phyloP scores from a whole-genome alignment of 2,797 vertebrate genomes.

The Champsocephalus gunnari region DNA sequence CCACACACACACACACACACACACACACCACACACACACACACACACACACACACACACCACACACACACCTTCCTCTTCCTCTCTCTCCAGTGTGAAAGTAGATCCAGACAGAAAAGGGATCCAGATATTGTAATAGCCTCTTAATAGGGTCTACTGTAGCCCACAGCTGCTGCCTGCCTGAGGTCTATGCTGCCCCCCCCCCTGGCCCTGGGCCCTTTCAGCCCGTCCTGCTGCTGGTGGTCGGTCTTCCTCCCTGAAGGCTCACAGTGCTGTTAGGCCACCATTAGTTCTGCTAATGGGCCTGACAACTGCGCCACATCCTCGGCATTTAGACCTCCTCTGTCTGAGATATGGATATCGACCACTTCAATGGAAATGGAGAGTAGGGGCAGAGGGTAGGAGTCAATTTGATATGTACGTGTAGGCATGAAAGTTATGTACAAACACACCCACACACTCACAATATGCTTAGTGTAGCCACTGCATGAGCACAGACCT shows the following conservation, averaged over 20 bases:
- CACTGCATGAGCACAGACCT: slow-evolving; percentile 3
- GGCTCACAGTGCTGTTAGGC: slow-evolving; percentile 74
- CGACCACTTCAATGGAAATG: slow-evolving; percentile 74
- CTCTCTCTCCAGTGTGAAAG: slow-evolving; percentile 51
- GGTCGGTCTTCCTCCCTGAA: slow-evolving; percentile 75
- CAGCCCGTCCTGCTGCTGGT: slow-evolving; percentile 69
- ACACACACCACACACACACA: not conserved
- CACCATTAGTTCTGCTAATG: slow-evolving; percentile 82
- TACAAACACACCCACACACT: slow-evolving; percentile 32
- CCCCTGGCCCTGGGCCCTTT: slow-evolving; percentile 52
- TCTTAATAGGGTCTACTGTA: slow-evolving; percentile 68
- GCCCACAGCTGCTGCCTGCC: slow-evolving; percentile 68
- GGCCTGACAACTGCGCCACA: slow-evolving; percentile 75
- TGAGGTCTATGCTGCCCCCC: slow-evolving; percentile 35
- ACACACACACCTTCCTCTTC: not conserved
- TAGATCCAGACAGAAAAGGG: slow-evolving; percentile 59
- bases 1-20: not conserved
- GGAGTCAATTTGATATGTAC: slow-evolving; percentile 62
- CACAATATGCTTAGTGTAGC: slow-evolving; percentile 8
- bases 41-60: too few species aligned
- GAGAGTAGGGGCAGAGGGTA: slow-evolving; percentile 42
- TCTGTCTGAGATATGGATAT: slow-evolving; percentile 77
- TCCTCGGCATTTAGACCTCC: slow-evolving; percentile 77
- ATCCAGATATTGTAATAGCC: slow-evolving; percentile 69
- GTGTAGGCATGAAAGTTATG: slow-evolving; percentile 43